These are phyloP conservation scores for Acrocephalus kingi DNA, from an alignment of 2,113 vertebrate species.

Conservation along the genomic window DNA sequence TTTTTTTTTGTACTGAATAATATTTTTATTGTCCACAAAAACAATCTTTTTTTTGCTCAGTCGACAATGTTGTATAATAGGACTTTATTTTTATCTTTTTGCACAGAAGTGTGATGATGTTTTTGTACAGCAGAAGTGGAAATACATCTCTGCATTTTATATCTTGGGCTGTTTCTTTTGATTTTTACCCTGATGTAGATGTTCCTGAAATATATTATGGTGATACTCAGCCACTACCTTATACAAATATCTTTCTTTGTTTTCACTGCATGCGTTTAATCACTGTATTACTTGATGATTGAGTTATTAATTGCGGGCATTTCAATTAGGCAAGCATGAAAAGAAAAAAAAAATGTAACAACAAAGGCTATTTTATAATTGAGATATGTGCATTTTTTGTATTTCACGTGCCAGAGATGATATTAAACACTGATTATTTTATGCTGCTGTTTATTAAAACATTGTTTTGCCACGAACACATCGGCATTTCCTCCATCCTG, in stretches of 20 bases:
- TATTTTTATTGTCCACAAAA: slow-evolving; percentile 79
- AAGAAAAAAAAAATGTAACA: slow-evolving; percentile 59
- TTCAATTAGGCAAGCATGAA: slow-evolving; percentile 75
- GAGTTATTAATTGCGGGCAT: slow-evolving; percentile 75
- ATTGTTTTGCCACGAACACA: slow-evolving; percentile 47
- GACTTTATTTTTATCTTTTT: slow-evolving; percentile 83
- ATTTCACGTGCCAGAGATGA: slow-evolving; percentile 77
- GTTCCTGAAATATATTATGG: slow-evolving; percentile 67
- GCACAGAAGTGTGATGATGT: slow-evolving; percentile 85
- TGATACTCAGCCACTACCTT: slow-evolving; percentile 64
- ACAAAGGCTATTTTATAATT: slow-evolving; percentile 73
- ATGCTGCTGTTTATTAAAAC: slow-evolving; percentile 81
- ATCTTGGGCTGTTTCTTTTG: slow-evolving; percentile 75
- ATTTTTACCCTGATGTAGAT: slow-evolving; percentile 69
- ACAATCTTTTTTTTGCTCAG: slow-evolving; percentile 51
- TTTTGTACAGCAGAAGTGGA: slow-evolving; percentile 93
- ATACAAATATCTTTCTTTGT: slow-evolving; percentile 62
- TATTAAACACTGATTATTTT: slow-evolving; percentile 83
- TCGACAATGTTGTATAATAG: slow-evolving; percentile 71
- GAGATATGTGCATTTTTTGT: slow-evolving; percentile 74
- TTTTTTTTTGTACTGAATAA: slow-evolving; percentile 74
- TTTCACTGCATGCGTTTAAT: slow-evolving; percentile 80
- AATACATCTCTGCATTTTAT: slow-evolving; percentile 87
- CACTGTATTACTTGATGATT: slow-evolving; percentile 78
- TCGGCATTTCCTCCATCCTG: slow-evolving; percentile 32